phyloP scores from a whole-genome alignment of 1,140 invertebrate genomes.

The Aphidius ervi region DNA sequence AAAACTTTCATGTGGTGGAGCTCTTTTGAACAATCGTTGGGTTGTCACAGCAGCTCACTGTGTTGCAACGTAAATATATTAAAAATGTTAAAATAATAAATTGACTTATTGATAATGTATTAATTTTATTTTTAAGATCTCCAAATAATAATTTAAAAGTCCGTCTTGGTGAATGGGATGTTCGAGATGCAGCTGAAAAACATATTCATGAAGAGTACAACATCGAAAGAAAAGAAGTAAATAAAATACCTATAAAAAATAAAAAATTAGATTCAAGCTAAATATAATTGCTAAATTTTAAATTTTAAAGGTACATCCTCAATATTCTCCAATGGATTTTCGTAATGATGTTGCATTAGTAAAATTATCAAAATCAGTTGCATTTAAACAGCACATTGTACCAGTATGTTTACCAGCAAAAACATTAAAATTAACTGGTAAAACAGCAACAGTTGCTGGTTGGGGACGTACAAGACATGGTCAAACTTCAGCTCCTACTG shows the following conservation, averaged over 20 bases:
- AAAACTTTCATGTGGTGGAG: constrained; percentile 86
- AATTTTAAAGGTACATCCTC: constrained; percentile 64
- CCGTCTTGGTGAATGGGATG: constrained; percentile 87
- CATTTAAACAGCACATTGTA: constrained; percentile 84
- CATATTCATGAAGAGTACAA: constrained; percentile 82
- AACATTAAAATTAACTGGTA: constrained; percentile 71
- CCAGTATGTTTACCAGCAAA: constrained; percentile 78
- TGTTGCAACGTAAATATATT: constrained; percentile 74
- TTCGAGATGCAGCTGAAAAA: constrained; percentile 75
- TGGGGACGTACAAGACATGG: constrained; percentile 86
- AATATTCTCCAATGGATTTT: constrained; percentile 83
- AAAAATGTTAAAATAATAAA: constrained; percentile 5
- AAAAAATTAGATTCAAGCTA: not conserved
- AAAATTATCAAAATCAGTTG: constrained; percentile 71
- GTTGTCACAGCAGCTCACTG: constrained; percentile 86
- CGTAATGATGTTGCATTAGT: constrained; percentile 86
- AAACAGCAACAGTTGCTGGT: constrained; percentile 83
- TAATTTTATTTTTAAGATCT: constrained; percentile 56
- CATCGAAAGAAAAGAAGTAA: constrained; percentile 82
- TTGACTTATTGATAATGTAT: constrained; percentile 4
- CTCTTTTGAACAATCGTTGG: constrained; percentile 84
- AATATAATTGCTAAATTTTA: constrained; percentile 1
- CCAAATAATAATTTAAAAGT: constrained; percentile 82
- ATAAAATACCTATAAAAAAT: constrained; percentile 4
- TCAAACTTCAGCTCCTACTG: constrained; percentile 71